Percentiles rank a stretch among this genome's conserved stretches.
phyloP scores from a whole-genome alignment of 2,888 invertebrate species.

The Danaus chrysippus region DNA sequence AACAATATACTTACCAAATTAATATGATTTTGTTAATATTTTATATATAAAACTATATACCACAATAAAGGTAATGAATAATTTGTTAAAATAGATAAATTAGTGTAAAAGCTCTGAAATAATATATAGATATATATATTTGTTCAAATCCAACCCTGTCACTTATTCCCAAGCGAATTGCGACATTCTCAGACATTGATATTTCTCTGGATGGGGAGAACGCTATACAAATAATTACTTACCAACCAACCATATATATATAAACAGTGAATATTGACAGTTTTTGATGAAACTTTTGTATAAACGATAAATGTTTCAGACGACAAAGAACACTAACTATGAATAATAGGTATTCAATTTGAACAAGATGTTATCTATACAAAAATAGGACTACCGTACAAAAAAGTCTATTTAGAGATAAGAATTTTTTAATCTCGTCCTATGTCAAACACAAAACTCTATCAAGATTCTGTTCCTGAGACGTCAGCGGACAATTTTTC shows the following conservation, averaged over 20 bases:
- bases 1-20: too few relatives aligned
- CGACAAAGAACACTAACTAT: too few relatives aligned
- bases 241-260: not conserved
- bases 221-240: slow-evolving; percentile 5
- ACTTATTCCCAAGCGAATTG: not conserved
- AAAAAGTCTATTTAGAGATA: not conserved
- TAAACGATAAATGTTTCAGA: too few relatives aligned
- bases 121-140: not conserved
- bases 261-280: too few relatives aligned
- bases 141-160: not conserved
- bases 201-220: slow-evolving; percentile 7
- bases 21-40: too few relatives aligned
- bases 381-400: not conserved
- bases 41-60: too few relatives aligned
- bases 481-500: not conserved
- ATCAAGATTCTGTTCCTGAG: slow-evolving; percentile 13
- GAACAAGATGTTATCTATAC: too few relatives aligned
- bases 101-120: too few relatives aligned
- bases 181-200: slow-evolving; percentile 6
- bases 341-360: too few relatives aligned
- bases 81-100: too few relatives aligned
- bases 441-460: slow-evolving; percentile 8
- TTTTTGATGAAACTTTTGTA: too few relatives aligned
- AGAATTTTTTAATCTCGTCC: slow-evolving; percentile 10
- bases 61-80: too few relatives aligned